Evolutionary conservation across 2,888 invertebrate genomes (phyloP).

Genomic region (Drosophila borborema): DNA sequence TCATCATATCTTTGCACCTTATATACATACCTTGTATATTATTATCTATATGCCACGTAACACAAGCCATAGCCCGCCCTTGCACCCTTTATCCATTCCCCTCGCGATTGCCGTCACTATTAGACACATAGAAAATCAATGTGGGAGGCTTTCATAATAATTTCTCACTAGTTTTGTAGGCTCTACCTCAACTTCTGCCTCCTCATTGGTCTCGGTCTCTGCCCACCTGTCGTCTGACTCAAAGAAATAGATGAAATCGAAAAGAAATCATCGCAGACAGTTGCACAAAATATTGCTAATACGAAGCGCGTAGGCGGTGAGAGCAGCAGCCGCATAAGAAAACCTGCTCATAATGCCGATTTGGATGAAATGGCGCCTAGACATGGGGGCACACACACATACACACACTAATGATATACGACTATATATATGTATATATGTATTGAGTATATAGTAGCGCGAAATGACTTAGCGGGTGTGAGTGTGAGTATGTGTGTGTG

Average conservation of each 20-base stretch:
- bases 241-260: conserved; percentile 26
- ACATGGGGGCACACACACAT: conserved; percentile 36
- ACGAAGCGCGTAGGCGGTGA: conserved; percentile 64
- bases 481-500: conserved; percentile 44
- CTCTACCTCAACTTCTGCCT: not conserved
- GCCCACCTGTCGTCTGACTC: conserved; percentile 20
- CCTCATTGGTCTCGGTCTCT: not conserved
- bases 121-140: conserved; percentile 63
- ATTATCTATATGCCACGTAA: conserved; percentile 12
- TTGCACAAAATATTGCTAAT: conserved; percentile 73
- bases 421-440: conserved; percentile 18
- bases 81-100: too few species aligned
- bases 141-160: conserved; percentile 27
- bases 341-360: conserved; percentile 73
- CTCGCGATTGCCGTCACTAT: conserved; percentile 1
- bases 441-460: conserved; percentile 42
- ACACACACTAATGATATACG: conserved; percentile 72
- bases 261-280: conserved; percentile 63
- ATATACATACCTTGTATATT: too few species aligned
- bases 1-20: not conserved
- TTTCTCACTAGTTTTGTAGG: conserved; percentile 10
- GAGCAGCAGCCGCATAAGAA: conserved; percentile 39
- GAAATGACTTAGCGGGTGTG: conserved; percentile 31
- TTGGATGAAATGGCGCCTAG: conserved; percentile 65
- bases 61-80: too few species aligned